Base-by-base conservation (phyloP, 2,797 vertebrate species). In the Simalia tracyae region DNA sequence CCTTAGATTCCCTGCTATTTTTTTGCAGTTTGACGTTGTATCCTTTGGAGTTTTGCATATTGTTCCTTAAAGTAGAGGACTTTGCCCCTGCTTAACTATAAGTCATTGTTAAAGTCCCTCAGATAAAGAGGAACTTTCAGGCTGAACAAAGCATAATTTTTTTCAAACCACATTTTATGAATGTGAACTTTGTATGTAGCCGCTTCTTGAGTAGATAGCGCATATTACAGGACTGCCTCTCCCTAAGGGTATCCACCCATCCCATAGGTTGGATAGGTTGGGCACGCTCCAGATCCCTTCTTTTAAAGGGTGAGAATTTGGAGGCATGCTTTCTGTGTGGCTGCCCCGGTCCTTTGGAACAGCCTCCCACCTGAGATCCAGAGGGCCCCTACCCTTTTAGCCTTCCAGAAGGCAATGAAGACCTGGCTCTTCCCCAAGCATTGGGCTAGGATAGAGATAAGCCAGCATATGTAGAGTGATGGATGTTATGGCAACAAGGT, bases 31-130 rank as follows among this genome's bases (percentile, higher is more conserved):
- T 7, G 89, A 90, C 89, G 91, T 89, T 87, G 60, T 86, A 63
- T 26, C 87, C 2, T 92, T 61, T 81, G 57, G 64, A 87, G 54
- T 95, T 96, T 96, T 96, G 94, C 94, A 92, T 95, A 89, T 92
- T 89, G 95, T 97, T 96, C 96, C 95, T 89, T 96, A 96, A 97
- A 97, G 92, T 91, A 26, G 61, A 88, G 87, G 92, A 86, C 92
- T 96, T 96, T 94, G 94, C 91, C 95, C 94, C 94, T 90, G 54
- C 92, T 95, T 94, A 42, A 19, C 72, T 68, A 46, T 94, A 91
- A 95, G 76, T 96, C 90, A 92, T 91, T 93, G 94, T 91, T 95
- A 88, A 89, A 92, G 61, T 87, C 93, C 86, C 92, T 94, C 0
- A 54, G 89, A 72, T 93, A 68, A 96, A 96, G 96, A 94, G 95